Base-by-base conservation (phyloP, 2,888 invertebrate genomes). In the Eledona agricola region DNA sequence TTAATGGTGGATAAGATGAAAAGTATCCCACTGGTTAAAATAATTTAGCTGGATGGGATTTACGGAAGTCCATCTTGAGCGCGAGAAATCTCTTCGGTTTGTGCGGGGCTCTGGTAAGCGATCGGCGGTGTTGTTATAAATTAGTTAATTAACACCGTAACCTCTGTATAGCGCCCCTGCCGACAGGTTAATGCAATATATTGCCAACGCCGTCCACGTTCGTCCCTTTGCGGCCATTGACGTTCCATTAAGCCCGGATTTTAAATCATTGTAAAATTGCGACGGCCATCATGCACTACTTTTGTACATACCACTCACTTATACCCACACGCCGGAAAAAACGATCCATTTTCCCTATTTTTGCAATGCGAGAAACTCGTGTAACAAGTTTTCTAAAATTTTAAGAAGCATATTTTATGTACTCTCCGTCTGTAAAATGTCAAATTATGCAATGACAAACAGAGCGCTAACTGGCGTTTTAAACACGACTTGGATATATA, bases 131-230 rank as follows among this genome's bases (percentile, higher is more conserved):
- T 53, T 66, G 68, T 69, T 68, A 68, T 70, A 70, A 69, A 70
- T 70, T 69, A 69, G 70, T 69, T 70, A 69, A 70, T 70, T 70
- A 70, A 69, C 70, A 69, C 66, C 58, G 56, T 67, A 68, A 69
- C 70, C 70, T 69, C 60, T 64, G 52, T 51, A 55, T 58, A 60
- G 64, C 60, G 62, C 66, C 67, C 66, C 69, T 60, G 60, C 63
- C 57, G 65, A 57, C 63, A 65, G 66, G 67, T 64, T 67, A 70
- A 70, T 69, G 67, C 60, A 64, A 64, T 60, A 53, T 56, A 59
- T 57, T 51, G 57, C 61, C 57, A 55, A 58, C 56, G 51, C 46
- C 35, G 51, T 31, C 42, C 51, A 52, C 56, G 47, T 51, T 17
- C 46, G 26, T 32, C 47, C 45, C 38, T 47, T 49, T 25, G 38